Evolutionary conservation across 2,888 invertebrate species (phyloP).

Genomic region (Tuta absoluta): DNA sequence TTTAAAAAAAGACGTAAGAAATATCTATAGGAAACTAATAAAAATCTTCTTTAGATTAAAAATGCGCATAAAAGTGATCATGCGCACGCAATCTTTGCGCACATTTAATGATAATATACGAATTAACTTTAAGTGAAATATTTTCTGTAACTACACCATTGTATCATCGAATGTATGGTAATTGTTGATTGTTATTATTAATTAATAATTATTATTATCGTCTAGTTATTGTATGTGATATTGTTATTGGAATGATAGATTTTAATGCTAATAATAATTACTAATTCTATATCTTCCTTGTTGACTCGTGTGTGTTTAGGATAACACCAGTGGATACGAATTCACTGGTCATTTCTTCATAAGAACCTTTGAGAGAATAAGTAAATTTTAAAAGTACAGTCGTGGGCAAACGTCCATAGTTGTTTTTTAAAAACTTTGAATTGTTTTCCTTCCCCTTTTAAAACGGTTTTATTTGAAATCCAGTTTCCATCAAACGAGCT

Average conservation of each 20-base stretch:
- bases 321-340: not conserved
- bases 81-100: conserved; percentile 48
- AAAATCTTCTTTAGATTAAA: not conserved
- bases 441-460: not conserved
- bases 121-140: conserved; percentile 63
- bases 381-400: conserved; percentile 33
- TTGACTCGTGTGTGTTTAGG: conserved; percentile 71
- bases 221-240: conserved; percentile 79
- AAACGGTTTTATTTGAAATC: not conserved
- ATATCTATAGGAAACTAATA: not conserved
- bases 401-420: not conserved
- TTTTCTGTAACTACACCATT: conserved; percentile 60
- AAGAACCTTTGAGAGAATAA: conserved; percentile 46
- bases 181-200: conserved; percentile 76
- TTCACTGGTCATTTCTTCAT: conserved; percentile 52
- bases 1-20: conserved; percentile 31
- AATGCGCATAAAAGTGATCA: conserved; percentile 51
- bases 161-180: conserved; percentile 73
- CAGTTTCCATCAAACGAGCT: too few relatives aligned
- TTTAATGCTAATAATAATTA: conserved; percentile 65
- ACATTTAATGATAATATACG: conserved; percentile 48
- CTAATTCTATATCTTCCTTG: conserved; percentile 73
- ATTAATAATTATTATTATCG: conserved; percentile 59
- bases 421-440: not conserved
- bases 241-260: conserved; percentile 78